phyloP scores from a whole-genome alignment of 2,888 invertebrate genomes.

The Auanema sp. region DNA sequence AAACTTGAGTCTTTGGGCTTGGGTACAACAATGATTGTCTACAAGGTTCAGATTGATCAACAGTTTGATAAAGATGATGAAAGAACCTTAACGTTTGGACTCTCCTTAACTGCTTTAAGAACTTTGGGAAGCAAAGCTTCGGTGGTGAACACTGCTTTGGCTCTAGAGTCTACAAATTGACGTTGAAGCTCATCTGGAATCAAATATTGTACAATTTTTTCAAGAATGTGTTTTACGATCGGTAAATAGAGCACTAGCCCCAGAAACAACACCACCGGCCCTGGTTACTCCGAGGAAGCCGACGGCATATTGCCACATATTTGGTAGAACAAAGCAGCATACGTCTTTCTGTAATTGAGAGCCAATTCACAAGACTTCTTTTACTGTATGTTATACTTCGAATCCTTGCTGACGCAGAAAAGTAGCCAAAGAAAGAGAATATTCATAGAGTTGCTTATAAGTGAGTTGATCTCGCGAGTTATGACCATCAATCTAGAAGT shows the following conservation, averaged over 20 bases:
- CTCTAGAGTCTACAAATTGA: slow-evolving; percentile 50
- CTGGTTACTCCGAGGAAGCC: slow-evolving; percentile 42
- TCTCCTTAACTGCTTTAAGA: slow-evolving; percentile 40
- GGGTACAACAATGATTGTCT: slow-evolving; percentile 40
- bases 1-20: slow-evolving; percentile 25
- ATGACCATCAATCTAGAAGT: slow-evolving; percentile 29
- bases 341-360: slow-evolving; percentile 29
- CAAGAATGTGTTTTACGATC: slow-evolving; percentile 34
- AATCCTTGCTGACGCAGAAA: slow-evolving; percentile 38
- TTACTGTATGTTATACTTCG: slow-evolving; percentile 23
- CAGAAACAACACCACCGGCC: slow-evolving; percentile 42
- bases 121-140: slow-evolving; percentile 49
- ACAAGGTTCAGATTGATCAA: neutral
- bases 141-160: slow-evolving; percentile 49
- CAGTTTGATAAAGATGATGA: neutral
- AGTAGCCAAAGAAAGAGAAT: slow-evolving; percentile 30
- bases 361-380: neutral
- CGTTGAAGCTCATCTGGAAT: slow-evolving; percentile 51
- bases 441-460: slow-evolving; percentile 32
- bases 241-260: slow-evolving; percentile 51
- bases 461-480: slow-evolving; percentile 21
- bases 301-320: slow-evolving; percentile 39
- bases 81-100: slow-evolving; percentile 37
- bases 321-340: slow-evolving; percentile 39
- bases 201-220: no score